Percentiles rank a stretch among this genome's conserved stretches.
phyloP scores from a whole-genome alignment of 2,113 vertebrate species.

The Hippocampus barbouri region DNA sequence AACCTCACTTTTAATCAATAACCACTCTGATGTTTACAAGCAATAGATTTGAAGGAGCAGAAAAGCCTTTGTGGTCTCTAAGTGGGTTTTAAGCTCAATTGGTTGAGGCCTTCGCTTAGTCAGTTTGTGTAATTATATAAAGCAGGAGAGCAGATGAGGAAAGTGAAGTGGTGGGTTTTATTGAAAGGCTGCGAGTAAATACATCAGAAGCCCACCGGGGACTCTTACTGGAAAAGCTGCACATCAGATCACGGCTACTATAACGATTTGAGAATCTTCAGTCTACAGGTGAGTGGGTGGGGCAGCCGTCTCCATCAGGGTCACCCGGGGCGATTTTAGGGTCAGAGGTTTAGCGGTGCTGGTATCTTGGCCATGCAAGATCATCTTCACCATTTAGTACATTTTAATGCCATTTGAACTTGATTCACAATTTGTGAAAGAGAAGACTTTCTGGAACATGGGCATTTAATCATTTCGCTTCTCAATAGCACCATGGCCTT shows the following conservation, averaged over 20 bases:
- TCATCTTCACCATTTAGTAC: too few species aligned
- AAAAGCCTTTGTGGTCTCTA: constrained; percentile 53
- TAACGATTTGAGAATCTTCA: neutral
- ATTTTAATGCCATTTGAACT: too few species aligned
- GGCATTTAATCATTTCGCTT: too few species aligned
- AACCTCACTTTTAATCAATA: constrained; percentile 63
- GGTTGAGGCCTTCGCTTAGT: constrained; percentile 47
- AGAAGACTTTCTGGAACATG: too few species aligned
- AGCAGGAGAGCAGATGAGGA: constrained; percentile 23
- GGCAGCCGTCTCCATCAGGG: too few species aligned
- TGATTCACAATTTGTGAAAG: too few species aligned
- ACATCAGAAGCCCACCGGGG: constrained; percentile 27
- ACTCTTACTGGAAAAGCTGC: constrained; percentile 16
- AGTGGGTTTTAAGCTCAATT: constrained; percentile 56
- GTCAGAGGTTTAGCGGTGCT: too few species aligned
- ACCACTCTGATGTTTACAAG: constrained; percentile 59
- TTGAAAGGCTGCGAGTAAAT: constrained; percentile 26
- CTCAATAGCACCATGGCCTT: too few species aligned
- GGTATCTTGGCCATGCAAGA: too few species aligned
- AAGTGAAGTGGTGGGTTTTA: constrained; percentile 24
- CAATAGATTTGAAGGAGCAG: constrained; percentile 38
- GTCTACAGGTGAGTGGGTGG: neutral
- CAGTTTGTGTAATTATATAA: constrained; percentile 35
- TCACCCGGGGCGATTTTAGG: too few species aligned
- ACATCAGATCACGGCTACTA: constrained; percentile 3